A percentile compares a stretch with the other conserved stretches of the same genome.
Evolutionary conservation across 2,113 vertebrate species (phyloP).

Genomic region (Forbesichthys agassizii): DNA sequence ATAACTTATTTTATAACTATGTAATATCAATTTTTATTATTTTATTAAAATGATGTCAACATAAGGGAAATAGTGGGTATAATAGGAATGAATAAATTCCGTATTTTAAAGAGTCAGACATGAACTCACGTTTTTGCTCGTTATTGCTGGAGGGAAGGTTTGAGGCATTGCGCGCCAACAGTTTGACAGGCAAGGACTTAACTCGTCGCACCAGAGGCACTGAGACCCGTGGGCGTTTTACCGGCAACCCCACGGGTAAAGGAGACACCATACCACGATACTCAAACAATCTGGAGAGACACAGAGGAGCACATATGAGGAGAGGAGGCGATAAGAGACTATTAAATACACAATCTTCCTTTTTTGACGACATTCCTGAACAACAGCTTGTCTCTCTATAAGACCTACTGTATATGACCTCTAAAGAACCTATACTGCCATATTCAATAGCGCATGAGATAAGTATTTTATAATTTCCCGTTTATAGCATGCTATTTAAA

Average conservation of each 20-base stretch:
- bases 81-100: background rate
- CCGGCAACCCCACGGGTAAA: conserved; percentile 81
- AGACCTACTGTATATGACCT: too few relatives aligned
- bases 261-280: conserved; percentile 85
- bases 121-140: conserved; percentile 83
- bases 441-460: too few relatives aligned
- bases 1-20: too few relatives aligned
- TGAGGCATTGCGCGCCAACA: conserved; percentile 78
- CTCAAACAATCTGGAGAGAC: conserved; percentile 83
- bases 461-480: too few relatives aligned
- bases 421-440: too few relatives aligned
- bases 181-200: conserved; percentile 87
- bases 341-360: background rate
- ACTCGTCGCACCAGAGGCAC: conserved; percentile 89
- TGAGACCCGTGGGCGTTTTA: conserved; percentile 85
- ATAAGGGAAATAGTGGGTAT: too few relatives aligned
- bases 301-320: background rate
- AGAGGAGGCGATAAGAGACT: background rate
- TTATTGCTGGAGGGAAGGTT: conserved; percentile 76
- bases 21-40: too few relatives aligned
- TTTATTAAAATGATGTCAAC: too few relatives aligned
- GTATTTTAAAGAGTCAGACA: background rate
- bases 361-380: too few relatives aligned
- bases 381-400: background rate
- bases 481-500: too few relatives aligned